Evolutionary conservation across 2,797 vertebrate genomes (phyloP).

Genomic region (Thunnus albacares): DNA sequence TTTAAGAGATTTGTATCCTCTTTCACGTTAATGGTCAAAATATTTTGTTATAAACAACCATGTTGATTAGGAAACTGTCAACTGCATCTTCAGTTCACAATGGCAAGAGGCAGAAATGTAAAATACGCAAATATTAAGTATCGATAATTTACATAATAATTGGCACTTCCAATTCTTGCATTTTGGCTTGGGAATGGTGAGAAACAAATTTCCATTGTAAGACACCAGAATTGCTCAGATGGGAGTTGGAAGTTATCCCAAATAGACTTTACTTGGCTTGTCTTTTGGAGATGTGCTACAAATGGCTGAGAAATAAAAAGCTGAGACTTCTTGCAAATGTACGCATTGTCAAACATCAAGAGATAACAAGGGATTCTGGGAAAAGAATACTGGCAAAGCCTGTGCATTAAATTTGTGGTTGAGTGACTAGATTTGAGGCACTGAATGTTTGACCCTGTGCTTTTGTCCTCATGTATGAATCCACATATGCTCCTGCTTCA

Average conservation of each 20-base stretch:
- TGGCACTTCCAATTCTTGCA: conserved; percentile 44
- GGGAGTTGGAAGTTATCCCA: conserved; percentile 65
- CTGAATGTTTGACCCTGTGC: conserved; percentile 55
- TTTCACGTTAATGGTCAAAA: conserved; percentile 53
- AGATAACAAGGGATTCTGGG: conserved; percentile 71
- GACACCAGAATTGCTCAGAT: conserved; percentile 63
- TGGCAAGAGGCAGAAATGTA: conserved; percentile 29
- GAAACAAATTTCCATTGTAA: conserved; percentile 68
- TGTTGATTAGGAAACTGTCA: conserved; percentile 18
- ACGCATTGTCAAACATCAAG: conserved; percentile 70
- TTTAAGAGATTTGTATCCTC: conserved; percentile 50
- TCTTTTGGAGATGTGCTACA: conserved; percentile 70
- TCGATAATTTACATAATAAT: conserved; percentile 43
- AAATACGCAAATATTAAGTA: conserved; percentile 49
- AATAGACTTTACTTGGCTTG: conserved; percentile 65
- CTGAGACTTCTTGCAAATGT: conserved; percentile 55
- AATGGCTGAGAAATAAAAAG: conserved; percentile 75
- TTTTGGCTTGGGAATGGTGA: conserved; percentile 61
- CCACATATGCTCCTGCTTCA: conserved; percentile 26
- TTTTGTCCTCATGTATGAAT: conserved; percentile 55
- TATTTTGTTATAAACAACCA: conserved; percentile 43
- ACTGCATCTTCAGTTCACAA: conserved; percentile 33
- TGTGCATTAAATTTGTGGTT: conserved; percentile 60
- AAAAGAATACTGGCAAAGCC: conserved; percentile 70
- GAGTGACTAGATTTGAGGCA: conserved; percentile 58